These are phyloP conservation scores for Papio anubis DNA, from an alignment of 2,113 vertebrate species.

Conservation along the genomic window DNA sequence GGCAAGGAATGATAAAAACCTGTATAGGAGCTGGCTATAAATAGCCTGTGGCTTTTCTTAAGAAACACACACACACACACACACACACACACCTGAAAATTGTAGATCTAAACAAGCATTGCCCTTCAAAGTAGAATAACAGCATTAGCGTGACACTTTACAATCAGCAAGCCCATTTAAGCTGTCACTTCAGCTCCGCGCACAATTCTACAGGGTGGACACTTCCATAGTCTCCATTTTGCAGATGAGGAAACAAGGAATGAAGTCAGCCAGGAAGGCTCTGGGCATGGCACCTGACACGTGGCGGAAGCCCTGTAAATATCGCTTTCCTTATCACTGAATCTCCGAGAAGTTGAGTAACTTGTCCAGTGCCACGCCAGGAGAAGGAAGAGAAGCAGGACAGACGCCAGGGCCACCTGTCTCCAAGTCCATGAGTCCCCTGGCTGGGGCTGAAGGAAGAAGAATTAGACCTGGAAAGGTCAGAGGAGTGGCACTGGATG, in stretches of 20 bases:
- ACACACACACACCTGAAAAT: slow-evolving; percentile 10
- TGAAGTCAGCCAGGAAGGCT: neutral
- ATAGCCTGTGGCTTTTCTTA: slow-evolving; percentile 27
- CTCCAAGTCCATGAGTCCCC: neutral
- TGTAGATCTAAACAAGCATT: neutral
- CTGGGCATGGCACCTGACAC: neutral
- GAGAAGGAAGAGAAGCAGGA: neutral
- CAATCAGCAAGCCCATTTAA: neutral
- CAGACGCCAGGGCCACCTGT: neutral
- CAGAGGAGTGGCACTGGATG: rapidly evolving
- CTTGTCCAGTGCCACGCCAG: neutral
- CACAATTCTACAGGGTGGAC: neutral
- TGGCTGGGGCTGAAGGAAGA: neutral
- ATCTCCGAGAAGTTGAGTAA: neutral
- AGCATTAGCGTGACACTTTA: neutral
- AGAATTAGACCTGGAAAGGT: neutral
- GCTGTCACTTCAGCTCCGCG: neutral
- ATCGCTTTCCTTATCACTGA: rapidly evolving
- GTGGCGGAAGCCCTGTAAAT: rapidly evolving
- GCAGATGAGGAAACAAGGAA: neutral
- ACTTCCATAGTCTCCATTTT: neutral
- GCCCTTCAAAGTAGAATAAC: slow-evolving; percentile 16
- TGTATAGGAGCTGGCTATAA: slow-evolving; percentile 57
- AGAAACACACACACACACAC: neutral
- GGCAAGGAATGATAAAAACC: slow-evolving; percentile 49